Conservation (phyloP, 2,113 vertebrate species). For the Poecile atricapillus region DNA sequence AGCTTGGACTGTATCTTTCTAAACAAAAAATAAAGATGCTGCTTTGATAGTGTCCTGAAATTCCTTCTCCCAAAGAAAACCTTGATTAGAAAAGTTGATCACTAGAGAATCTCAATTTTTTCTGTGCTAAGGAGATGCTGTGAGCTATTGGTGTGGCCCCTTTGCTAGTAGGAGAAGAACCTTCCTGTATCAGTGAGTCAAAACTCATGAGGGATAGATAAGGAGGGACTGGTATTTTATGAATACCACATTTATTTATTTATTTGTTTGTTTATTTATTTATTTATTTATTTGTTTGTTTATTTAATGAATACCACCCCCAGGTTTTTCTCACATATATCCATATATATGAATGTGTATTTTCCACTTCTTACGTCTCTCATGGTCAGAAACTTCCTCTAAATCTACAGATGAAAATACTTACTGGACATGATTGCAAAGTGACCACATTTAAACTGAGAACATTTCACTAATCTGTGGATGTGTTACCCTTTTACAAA, state of each 20-base stretch:
- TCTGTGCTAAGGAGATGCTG: background rate
- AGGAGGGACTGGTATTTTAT: background rate
- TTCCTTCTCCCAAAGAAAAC: background rate
- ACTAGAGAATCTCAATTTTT: background rate
- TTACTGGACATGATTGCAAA: background rate
- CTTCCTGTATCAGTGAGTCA: background rate
- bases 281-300: no score
- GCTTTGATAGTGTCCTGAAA: background rate
- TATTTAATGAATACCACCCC: background rate
- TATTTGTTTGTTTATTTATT: background rate
- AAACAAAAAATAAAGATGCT: background rate
- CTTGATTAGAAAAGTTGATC: background rate
- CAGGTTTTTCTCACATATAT: background rate
- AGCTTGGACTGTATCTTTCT: background rate
- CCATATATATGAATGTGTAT: background rate
- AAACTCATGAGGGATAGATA: background rate
- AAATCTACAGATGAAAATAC: background rate
- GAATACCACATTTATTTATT: background rate
- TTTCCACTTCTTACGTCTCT: background rate
- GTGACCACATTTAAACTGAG: background rate
- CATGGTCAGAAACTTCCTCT: background rate
- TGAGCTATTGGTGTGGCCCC: background rate
- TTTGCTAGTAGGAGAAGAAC: background rate
- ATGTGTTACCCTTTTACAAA: slow-evolving; percentile 28
- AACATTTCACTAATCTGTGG: slow-evolving; percentile 2